phyloP scores from a whole-genome alignment of 2,113 vertebrate genomes.

The Tenrec ecaudatus region DNA sequence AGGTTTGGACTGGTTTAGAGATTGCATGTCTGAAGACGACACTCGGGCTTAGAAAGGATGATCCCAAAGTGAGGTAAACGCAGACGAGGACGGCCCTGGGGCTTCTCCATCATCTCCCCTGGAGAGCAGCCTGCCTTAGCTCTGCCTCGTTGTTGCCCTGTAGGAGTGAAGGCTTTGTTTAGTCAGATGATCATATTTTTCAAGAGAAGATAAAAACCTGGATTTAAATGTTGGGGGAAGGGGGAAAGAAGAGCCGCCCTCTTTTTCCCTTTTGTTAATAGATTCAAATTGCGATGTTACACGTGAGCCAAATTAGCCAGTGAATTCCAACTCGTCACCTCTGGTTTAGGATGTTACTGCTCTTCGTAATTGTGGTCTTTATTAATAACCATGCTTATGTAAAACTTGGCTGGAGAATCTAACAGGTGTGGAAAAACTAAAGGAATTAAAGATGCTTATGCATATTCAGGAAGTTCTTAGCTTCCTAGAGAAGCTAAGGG shows the following conservation, averaged over 20 bases:
- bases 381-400: background rate
- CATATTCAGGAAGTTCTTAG: background rate
- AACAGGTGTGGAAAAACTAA: background rate
- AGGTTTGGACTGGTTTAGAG: background rate
- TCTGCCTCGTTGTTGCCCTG: background rate
- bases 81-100: background rate
- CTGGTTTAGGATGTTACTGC: background rate
- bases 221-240: background rate
- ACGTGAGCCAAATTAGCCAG: background rate
- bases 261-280: background rate
- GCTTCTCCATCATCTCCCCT: too few species aligned
- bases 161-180: background rate
- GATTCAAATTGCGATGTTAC: background rate
- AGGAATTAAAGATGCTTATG: background rate
- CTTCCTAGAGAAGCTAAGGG: background rate
- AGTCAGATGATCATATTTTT: background rate
- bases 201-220: slow-evolving; percentile 14
- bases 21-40: background rate
- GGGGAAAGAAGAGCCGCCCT: background rate
- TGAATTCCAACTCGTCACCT: background rate
- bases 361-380: slow-evolving; percentile 1
- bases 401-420: background rate
- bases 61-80: background rate
- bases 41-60: background rate
- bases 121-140: background rate